A percentile compares a stretch with the other conserved stretches of the same genome.
phyloP scores from a whole-genome alignment of 1,140 invertebrate genomes.

The Cephus cinctus region DNA sequence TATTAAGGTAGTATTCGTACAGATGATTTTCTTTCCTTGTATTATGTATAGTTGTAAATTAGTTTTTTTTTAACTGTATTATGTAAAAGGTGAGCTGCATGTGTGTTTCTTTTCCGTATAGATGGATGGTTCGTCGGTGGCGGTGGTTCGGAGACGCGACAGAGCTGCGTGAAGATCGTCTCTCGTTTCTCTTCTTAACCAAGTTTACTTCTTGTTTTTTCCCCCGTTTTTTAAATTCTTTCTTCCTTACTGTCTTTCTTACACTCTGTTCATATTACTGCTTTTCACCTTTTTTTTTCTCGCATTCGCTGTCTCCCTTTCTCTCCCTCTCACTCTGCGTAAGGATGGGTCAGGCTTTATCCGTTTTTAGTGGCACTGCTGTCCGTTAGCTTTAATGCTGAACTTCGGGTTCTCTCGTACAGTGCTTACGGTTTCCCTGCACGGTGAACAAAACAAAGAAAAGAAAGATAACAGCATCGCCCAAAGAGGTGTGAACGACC shows the following conservation, averaged over 20 bases:
- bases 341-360: conserved; percentile 50
- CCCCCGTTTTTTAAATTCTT: no score
- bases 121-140: conserved; percentile 46
- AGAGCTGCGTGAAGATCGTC: conserved; percentile 41
- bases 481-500: no score
- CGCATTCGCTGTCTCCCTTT: conserved; percentile 28
- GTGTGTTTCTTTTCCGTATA: conserved; percentile 39
- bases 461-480: no score
- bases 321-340: conserved; percentile 35
- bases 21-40: conserved; percentile 48
- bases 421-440: conserved; percentile 53
- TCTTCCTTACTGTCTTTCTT: no score
- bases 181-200: no score
- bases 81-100: conserved; percentile 52
- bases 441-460: no score
- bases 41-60: conserved; percentile 52
- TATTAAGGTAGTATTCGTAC: conserved; percentile 54
- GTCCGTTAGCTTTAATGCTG: conserved; percentile 47
- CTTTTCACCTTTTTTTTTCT: conserved; percentile 18
- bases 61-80: conserved; percentile 50
- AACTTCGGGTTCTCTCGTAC: conserved; percentile 49
- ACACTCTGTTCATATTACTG: conserved; percentile 1
- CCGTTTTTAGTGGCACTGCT: conserved; percentile 51
- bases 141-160: conserved; percentile 42
- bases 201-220: conserved; percentile 1